phyloP scores from a whole-genome alignment of 1,140 invertebrate species.

The Dreissena polymorpha region DNA sequence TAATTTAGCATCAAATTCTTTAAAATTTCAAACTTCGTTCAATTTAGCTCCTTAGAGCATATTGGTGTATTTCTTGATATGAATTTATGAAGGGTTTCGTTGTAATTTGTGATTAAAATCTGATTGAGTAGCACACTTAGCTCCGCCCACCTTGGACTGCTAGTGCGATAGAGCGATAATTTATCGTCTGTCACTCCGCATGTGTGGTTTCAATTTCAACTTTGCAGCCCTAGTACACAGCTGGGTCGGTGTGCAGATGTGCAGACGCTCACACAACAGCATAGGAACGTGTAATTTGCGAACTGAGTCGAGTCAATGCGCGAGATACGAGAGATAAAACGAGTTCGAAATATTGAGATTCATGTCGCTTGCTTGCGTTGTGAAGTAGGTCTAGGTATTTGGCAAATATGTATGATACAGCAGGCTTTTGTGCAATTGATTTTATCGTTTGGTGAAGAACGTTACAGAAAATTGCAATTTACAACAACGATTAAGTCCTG shows the following conservation, averaged over 20 bases:
- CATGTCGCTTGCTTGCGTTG: no score
- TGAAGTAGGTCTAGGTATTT: no score
- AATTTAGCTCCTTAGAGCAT: conserved; percentile 5
- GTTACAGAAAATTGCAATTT: no score
- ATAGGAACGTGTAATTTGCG: conserved; percentile 28
- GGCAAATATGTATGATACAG: no score
- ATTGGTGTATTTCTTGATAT: background rate
- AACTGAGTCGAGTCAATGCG: no score
- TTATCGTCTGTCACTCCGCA: conserved; percentile 21
- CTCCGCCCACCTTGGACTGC: conserved; percentile 36
- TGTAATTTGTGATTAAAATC: conserved; percentile 21
- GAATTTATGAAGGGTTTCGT: background rate
- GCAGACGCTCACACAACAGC: conserved; percentile 35
- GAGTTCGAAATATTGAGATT: no score
- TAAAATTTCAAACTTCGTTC: conserved; percentile 39
- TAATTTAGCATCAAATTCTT: background rate
- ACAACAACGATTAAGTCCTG: no score
- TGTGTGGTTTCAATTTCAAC: conserved; percentile 40
- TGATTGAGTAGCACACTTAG: conserved; percentile 29
- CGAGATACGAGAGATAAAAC: no score
- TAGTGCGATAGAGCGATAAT: conserved; percentile 30
- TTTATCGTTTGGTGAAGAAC: no score
- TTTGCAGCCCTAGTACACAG: conserved; percentile 37
- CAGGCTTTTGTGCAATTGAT: no score
- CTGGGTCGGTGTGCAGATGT: conserved; percentile 42